Evolutionary conservation across 2,888 invertebrate genomes (phyloP).

Genomic region (Diachrysia chrysitis): DNA sequence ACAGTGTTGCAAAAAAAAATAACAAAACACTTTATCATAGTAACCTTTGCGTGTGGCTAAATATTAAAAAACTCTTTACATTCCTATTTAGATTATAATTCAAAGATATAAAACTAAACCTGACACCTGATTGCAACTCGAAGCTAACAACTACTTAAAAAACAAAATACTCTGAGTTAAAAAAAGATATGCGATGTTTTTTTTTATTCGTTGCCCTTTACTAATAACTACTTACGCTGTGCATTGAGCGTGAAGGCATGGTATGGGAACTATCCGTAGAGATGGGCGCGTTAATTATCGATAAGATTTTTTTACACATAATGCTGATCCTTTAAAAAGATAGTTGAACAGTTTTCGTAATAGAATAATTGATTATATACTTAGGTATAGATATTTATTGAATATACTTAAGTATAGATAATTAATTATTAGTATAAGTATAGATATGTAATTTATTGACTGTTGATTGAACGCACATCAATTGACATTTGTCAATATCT

Average conservation of each 20-base stretch:
- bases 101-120: slow-evolving; percentile 3
- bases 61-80: not conserved
- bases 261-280: slow-evolving; percentile 55
- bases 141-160: not conserved
- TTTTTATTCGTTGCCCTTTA: slow-evolving; percentile 59
- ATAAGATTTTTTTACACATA: slow-evolving; percentile 17
- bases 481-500: too few species aligned
- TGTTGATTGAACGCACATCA: too few species aligned
- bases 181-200: not conserved
- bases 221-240: slow-evolving; percentile 58
- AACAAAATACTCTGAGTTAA: not conserved
- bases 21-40: not conserved
- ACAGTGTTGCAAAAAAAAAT: too few species aligned
- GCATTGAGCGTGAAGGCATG: slow-evolving; percentile 49
- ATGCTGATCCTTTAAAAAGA: not conserved
- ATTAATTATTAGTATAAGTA: too few species aligned
- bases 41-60: not conserved
- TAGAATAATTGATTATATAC: not conserved
- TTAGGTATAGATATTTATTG: too few species aligned
- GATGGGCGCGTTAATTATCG: slow-evolving; percentile 49
- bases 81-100: slow-evolving; percentile 1
- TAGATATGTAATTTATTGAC: too few species aligned
- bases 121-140: not conserved
- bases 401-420: too few species aligned
- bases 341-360: not conserved